Conservation (phyloP, 2,113 vertebrate species). For the Gorsachius goisagi region DNA sequence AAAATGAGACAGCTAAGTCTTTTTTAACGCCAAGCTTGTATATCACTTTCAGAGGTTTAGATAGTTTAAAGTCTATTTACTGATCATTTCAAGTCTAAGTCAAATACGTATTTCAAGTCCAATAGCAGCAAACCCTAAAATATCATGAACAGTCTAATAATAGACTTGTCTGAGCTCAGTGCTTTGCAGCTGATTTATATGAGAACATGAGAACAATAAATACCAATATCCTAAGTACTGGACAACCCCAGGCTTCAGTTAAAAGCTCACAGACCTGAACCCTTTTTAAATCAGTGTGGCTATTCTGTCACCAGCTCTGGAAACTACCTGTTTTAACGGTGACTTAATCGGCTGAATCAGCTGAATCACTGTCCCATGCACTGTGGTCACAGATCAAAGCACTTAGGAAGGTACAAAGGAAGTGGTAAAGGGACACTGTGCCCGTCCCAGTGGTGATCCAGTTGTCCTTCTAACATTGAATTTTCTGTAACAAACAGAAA, state of each 20-base stretch:
- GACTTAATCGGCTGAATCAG: not conserved
- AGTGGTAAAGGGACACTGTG: not conserved
- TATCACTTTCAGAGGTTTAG: not conserved
- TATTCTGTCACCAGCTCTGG: not conserved
- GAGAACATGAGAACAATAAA: not conserved
- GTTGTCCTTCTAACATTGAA: not conserved
- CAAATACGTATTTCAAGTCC: not conserved
- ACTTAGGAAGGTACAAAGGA: not conserved
- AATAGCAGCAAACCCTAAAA: not conserved
- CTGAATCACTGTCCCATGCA: not conserved
- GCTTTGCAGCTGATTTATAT: not conserved
- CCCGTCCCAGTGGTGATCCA: not conserved
- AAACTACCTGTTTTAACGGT: not conserved
- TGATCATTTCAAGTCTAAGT: not conserved
- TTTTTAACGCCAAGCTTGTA: not conserved
- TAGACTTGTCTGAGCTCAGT: not conserved
- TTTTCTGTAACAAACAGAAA: not conserved
- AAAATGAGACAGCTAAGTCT: not conserved
- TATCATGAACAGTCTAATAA: not conserved
- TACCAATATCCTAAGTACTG: not conserved
- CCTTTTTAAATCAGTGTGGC: not conserved
- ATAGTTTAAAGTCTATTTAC: not conserved
- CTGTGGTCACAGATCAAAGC: not conserved
- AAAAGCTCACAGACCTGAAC: not conserved
- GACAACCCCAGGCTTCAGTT: not conserved